A percentile compares a stretch with the other conserved stretches of the same genome.
phyloP scores from a whole-genome alignment of 2,797 vertebrate genomes.

The Silurus lanzhouensis region DNA sequence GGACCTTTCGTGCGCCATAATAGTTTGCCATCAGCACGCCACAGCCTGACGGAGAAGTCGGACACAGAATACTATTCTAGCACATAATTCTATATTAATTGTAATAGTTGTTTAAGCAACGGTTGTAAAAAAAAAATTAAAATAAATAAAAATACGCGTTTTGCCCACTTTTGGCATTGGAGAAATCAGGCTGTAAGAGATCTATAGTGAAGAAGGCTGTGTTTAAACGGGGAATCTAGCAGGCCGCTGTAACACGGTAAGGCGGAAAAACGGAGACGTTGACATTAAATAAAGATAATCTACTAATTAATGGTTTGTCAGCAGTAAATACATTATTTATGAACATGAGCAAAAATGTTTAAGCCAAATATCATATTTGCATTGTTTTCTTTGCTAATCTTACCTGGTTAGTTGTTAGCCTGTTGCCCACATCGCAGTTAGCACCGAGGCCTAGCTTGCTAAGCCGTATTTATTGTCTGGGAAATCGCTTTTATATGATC shows the following conservation, averaged over 20 bases:
- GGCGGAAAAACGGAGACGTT: not conserved
- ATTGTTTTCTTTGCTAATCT: not conserved
- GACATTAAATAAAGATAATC: too few species aligned
- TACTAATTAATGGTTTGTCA: not conserved
- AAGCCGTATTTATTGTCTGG: not conserved
- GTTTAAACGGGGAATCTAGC: constrained; percentile 4
- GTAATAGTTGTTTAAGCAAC: too few species aligned
- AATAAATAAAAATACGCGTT: not conserved
- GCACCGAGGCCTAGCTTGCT: not conserved
- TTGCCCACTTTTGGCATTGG: too few species aligned
- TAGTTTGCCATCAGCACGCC: constrained; percentile 29
- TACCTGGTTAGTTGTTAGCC: not conserved
- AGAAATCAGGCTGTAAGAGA: not conserved
- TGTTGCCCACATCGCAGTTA: constrained; percentile 19
- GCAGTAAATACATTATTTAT: not conserved
- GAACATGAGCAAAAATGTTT: not conserved
- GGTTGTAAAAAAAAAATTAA: too few species aligned
- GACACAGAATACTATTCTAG: not conserved
- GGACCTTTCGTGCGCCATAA: constrained; percentile 40
- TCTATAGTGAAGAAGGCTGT: not conserved
- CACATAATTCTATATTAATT: not conserved
- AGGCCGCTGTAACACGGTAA: constrained; percentile 43
- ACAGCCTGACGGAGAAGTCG: not conserved
- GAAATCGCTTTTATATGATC: too few species aligned
- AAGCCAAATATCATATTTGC: not conserved